A percentile compares a stretch with the other conserved stretches of the same genome.
phyloP scores from a whole-genome alignment of 1,140 invertebrate genomes.

The Philaenus spumarius region DNA sequence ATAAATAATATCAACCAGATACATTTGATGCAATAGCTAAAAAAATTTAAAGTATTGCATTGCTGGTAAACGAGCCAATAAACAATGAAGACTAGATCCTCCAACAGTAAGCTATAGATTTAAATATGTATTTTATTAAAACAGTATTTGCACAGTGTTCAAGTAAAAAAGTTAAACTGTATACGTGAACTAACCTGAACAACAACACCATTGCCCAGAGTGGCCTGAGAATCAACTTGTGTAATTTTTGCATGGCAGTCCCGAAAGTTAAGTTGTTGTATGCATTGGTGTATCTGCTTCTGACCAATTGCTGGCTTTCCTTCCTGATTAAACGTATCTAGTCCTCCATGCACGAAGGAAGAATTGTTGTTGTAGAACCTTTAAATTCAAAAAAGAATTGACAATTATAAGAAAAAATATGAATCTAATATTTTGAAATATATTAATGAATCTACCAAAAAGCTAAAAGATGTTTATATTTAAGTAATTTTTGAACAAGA shows the following conservation, averaged over 20 bases:
- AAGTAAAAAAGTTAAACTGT: background rate
- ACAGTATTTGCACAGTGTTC: background rate
- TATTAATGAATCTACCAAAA: too few relatives aligned
- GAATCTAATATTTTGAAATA: too few relatives aligned
- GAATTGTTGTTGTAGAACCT: slow-evolving; percentile 95
- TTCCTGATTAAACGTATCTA: slow-evolving; percentile 72
- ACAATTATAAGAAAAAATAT: too few relatives aligned
- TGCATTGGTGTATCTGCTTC: slow-evolving; percentile 92
- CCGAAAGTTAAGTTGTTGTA: slow-evolving; percentile 89
- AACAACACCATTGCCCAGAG: slow-evolving; percentile 89
- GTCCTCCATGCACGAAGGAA: slow-evolving; percentile 89
- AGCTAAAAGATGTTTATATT: too few relatives aligned
- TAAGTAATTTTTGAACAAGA: too few relatives aligned
- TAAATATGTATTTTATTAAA: too few relatives aligned
- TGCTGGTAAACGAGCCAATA: background rate
- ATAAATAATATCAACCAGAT: too few relatives aligned
- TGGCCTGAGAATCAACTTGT: slow-evolving; percentile 85
- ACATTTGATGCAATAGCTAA: too few relatives aligned
- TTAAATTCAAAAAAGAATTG: too few relatives aligned
- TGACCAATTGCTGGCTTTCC: slow-evolving; percentile 82
- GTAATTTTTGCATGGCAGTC: slow-evolving; percentile 97
- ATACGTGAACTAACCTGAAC: slow-evolving; percentile 64
- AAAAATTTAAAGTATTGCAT: slow-evolving; percentile 19
- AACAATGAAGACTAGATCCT: background rate
- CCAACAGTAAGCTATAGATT: too few relatives aligned